Evolutionary conservation across 2,888 invertebrate species (phyloP).

Genomic region (Neocrepidodera transversa): DNA sequence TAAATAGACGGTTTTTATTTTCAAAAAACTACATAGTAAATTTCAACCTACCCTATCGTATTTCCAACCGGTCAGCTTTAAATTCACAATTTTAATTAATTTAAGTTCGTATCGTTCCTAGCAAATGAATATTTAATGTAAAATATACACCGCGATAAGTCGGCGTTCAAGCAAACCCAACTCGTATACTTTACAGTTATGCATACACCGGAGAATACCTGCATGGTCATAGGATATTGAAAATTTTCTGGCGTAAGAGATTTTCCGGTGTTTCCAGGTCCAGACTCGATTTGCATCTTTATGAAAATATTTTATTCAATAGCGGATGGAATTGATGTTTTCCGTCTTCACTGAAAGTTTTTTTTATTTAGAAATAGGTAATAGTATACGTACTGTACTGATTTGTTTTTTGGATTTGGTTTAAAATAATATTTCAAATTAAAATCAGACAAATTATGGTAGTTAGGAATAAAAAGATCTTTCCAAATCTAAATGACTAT

Average conservation of each 20-base stretch:
- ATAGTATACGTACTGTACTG: too few species aligned
- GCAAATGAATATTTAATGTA: slow-evolving; percentile 26
- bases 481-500: too few species aligned
- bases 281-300: slow-evolving; percentile 1
- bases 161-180: neutral
- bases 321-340: neutral
- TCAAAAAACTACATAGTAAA: too few species aligned
- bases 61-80: slow-evolving; percentile 17
- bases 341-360: too few species aligned
- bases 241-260: neutral
- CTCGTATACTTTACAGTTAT: neutral
- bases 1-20: too few species aligned
- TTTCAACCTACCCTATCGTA: slow-evolving; percentile 13
- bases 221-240: slow-evolving; percentile 6
- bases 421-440: too few species aligned
- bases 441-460: too few species aligned
- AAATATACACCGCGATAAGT: slow-evolving; percentile 15
- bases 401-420: too few species aligned
- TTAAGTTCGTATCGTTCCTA: slow-evolving; percentile 21
- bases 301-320: slow-evolving; percentile 4
- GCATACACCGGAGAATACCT: slow-evolving; percentile 6
- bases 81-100: slow-evolving; percentile 28
- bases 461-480: too few species aligned
- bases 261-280: neutral
- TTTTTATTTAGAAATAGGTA: too few species aligned